phyloP scores from a whole-genome alignment of 1,140 invertebrate species.

The Phocides pigmalion region DNA sequence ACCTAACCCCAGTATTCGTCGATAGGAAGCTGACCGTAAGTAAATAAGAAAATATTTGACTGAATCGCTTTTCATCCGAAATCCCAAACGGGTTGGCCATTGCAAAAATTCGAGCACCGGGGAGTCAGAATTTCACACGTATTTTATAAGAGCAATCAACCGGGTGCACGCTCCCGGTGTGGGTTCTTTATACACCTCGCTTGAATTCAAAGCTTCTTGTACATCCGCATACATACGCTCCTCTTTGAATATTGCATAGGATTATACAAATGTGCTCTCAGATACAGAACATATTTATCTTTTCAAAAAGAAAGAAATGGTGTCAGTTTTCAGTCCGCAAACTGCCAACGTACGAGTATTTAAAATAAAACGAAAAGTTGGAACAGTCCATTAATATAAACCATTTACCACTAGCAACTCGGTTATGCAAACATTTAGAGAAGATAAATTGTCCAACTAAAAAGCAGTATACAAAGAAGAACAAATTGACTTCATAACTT shows the following conservation, averaged over 20 bases:
- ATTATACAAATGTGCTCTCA: background rate
- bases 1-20: no score
- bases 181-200: slow-evolving; percentile 16
- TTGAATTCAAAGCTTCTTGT: slow-evolving; percentile 20
- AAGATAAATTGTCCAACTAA: no score
- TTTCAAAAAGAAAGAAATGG: background rate
- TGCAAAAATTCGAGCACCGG: slow-evolving; percentile 20
- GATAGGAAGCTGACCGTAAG: background rate
- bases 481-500: no score
- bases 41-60: slow-evolving; percentile 7
- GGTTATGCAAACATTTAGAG: no score
- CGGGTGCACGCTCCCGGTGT: slow-evolving; percentile 11
- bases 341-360: background rate
- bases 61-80: background rate
- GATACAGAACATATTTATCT: background rate
- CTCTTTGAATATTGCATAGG: slow-evolving; percentile 9
- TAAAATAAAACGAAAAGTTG: background rate
- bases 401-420: background rate
- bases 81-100: background rate
- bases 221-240: slow-evolving; percentile 1
- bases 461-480: no score
- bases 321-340: background rate
- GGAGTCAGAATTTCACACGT: slow-evolving; percentile 17
- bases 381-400: background rate
- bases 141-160: slow-evolving; percentile 27